Evolutionary conservation across 1,140 invertebrate genomes (phyloP), one percentile per base, ranked within the genome.

Genomic region (Zaprionus nigranus): DNA sequence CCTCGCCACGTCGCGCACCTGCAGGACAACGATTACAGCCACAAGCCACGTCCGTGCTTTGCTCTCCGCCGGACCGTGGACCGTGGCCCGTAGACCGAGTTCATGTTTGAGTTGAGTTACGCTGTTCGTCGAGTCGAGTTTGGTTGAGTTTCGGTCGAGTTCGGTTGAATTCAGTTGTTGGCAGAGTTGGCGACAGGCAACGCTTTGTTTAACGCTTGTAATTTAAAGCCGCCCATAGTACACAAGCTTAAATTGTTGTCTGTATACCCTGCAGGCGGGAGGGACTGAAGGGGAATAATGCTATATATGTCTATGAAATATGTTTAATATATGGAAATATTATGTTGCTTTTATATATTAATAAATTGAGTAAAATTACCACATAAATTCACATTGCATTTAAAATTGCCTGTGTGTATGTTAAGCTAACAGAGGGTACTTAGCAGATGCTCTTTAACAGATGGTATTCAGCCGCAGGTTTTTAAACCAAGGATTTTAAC

Each of bases 1-100:
- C n/a, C 2, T 78, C 68, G 66, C 82, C 75, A 61, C 81, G 75
- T 51, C 81, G 68, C 40, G 64, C 22, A 34, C 40, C 59, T 13
- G 53, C 38, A 70, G 59, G 59, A 75, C 72, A 75, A 75, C 53
- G 66, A 75, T 70, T 75, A 63, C 53, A 34, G 38, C 59, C 72
- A 30, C 72, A 70, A 59, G 56, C 66, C 66, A 70, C 72, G 59
- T 75, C 51, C 60, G 59, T 75, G 59, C 60, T 75, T 40, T 40
- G 38, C 15, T n/a, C 5, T 40, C 38, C 38, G 15, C 38, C 38
- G 46, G 46, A 51, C 46, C 71, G 38, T n/a, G 26, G 61, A 11
- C 38, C 40, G n/a, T 38, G 30, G 30, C 30, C 46, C 65, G 38
- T n/a, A 34, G 61, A 15, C 38, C 40, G 40, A 24, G 49, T 66